Base-by-base conservation (phyloP, 1,140 invertebrate genomes). In the Platyscapa corneri region DNA sequence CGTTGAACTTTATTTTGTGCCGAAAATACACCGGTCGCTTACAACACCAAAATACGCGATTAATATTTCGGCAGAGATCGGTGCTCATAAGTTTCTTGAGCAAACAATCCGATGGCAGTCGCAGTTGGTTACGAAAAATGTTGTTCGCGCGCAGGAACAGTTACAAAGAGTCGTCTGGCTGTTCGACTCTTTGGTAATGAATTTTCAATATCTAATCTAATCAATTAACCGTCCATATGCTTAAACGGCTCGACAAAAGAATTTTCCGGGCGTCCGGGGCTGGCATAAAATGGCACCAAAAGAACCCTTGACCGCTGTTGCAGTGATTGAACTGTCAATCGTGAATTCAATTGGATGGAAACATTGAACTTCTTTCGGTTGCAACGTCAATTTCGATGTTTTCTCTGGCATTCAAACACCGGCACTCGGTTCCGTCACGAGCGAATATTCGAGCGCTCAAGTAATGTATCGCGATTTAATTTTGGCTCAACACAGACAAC, bases 281-380 rank as follows among this genome's bases (percentile, higher is more conserved):
- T 34, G 76, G 7, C 37, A 34, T 32, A 32, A 18, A 32, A 80
- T n/a, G 5, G 39, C 37, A 46, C 49, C 37, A 67, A 81, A 80
- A 81, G 37, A 18, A 49, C 16, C 64, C 64, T 34, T 78, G 76
- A 78, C 76, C 76, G 76, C 1, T 34, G 56, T 23, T 27, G 67
- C 49, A 34, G 3, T 82, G 81, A 82, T 75, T 82, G 81, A 75
- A 82, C 81, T 82, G 81, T 82, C 70, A 82, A 27, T 82, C 67
- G 42, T 30, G 56, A 30, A 18, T 34, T 49, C 49, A 23, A 75
- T 75, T 49, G 72, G 49, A 18, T 53, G n/a, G 30, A 76, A 76
- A 32, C 53, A 46, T 77, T 46, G 37, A 77, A 30, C 46, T 37
- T 67, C 64, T 67, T 67, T 37, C 70, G 39, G 39, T 42, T 16